These are phyloP conservation scores for Catocala fraxini DNA, from an alignment of 2,888 invertebrate species.

Conservation along the genomic window DNA sequence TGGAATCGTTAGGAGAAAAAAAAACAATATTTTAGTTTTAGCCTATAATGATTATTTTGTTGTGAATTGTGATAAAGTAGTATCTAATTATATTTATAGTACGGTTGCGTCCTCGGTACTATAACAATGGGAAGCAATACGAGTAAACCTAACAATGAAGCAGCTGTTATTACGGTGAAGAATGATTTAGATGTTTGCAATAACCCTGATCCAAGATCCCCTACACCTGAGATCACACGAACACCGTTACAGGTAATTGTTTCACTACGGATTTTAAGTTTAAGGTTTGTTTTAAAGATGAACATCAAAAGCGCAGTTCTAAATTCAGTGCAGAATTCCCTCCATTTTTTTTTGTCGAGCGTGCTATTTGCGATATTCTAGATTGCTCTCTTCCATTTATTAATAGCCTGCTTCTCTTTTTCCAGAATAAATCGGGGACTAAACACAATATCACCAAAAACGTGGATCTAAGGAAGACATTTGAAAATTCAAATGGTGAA, in stretches of 20 bases:
- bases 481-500: slow-evolving; percentile 74
- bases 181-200: slow-evolving; percentile 63
- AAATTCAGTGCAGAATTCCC: slow-evolving; percentile 26
- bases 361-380: slow-evolving; percentile 4
- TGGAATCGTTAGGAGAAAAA: slow-evolving; percentile 23
- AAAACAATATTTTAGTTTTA: slow-evolving; percentile 26
- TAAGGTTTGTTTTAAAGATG: too few relatives aligned
- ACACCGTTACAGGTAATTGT: slow-evolving; percentile 87
- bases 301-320: not conserved
- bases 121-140: slow-evolving; percentile 78
- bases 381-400: not conserved
- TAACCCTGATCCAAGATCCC: slow-evolving; percentile 87
- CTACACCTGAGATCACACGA: slow-evolving; percentile 86
- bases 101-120: slow-evolving; percentile 1
- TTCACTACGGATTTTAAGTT: too few relatives aligned
- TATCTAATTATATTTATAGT: slow-evolving; percentile 14
- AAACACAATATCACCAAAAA: slow-evolving; percentile 85
- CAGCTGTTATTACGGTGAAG: slow-evolving; percentile 61
- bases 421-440: slow-evolving; percentile 73
- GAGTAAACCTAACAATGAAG: slow-evolving; percentile 72
- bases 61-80: slow-evolving; percentile 19
- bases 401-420: slow-evolving; percentile 36
- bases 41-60: slow-evolving; percentile 38
- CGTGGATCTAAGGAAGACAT: slow-evolving; percentile 80
- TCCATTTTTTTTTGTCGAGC: slow-evolving; percentile 30